Base-by-base conservation (phyloP, 2,888 invertebrate genomes). In the Drosophila fungiperda region DNA sequence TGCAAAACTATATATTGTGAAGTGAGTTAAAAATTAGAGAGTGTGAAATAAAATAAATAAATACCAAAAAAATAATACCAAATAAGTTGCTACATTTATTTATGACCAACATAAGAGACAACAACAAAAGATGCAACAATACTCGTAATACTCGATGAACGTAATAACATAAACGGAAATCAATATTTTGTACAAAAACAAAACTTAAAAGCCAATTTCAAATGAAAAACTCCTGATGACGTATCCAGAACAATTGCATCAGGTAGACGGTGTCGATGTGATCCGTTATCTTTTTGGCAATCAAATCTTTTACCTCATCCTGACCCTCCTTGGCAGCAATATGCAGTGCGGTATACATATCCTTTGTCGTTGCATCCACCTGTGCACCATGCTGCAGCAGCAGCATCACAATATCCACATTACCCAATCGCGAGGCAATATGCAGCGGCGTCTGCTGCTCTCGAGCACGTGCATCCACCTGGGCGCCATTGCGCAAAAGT, bases 271-370 rank as follows among this genome's bases (percentile, higher is more conserved):
- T 93, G 89, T 94, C 94, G 90, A 94, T 93, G 91, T 94, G 94
- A 92, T 94, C 94, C 93, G 94, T 93, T 74, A 94, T 93, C 89
- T 94, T 93, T 91, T 93, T 93, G 83, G 93, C 93, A 81, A 94
- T 93, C 88, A 94, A 93, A 88, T 93, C 90, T 93, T 95, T 95
- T 94, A 97, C 97, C 95, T 98, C 98, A 93, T 99, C 98, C 93
- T 99, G 99, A 62, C 99, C 99, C 93, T 99, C 99, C 94, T 99
- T 99, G 80, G 99, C 98, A 42, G 99, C 99, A 80, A 99, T 99
- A 92, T 99, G 99, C 86, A 99, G 94, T 2, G 99, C 97, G 38
- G 99, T 99, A 93, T 99, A 99, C 94, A 98, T 96, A 93, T 99
- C 99, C 91, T 99, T 98, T 32, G 99, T 99, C 83, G 97, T 96